Evolutionary conservation across 2,797 vertebrate genomes (phyloP).

Genomic region (Nannoperca australis): DNA sequence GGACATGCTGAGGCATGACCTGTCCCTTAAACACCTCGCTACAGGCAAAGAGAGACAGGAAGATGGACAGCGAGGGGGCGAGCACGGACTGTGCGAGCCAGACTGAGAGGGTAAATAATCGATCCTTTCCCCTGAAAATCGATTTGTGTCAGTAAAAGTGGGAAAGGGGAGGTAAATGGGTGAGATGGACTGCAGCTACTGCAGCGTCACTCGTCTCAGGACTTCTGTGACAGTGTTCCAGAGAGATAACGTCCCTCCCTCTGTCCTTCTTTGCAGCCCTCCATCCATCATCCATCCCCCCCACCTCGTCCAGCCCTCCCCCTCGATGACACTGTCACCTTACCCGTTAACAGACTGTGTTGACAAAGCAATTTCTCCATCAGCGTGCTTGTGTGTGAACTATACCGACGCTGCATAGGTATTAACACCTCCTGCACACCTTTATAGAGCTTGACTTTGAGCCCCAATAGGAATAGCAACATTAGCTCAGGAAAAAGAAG

Average conservation of each 20-base stretch:
- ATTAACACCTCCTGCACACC: conserved; percentile 43
- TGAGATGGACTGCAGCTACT: conserved; percentile 58
- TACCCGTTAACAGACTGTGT: conserved; percentile 67
- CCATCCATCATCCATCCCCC: conserved; percentile 55
- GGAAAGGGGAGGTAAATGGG: conserved; percentile 33
- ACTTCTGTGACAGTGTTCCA: conserved; percentile 30
- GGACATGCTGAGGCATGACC: conserved; percentile 33
- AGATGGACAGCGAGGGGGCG: conserved; percentile 23
- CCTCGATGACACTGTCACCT: conserved; percentile 73
- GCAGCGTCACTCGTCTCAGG: conserved; percentile 64
- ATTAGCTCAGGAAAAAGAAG: background rate
- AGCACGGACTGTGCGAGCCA: conserved; percentile 26
- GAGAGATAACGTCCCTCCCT: conserved; percentile 52
- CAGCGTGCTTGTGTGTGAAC: conserved; percentile 59
- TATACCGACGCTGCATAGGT: conserved; percentile 58
- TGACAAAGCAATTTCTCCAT: conserved; percentile 75
- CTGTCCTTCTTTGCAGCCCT: conserved; percentile 55
- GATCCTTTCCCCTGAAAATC: conserved; percentile 44
- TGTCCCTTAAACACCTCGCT: conserved; percentile 55
- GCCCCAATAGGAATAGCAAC: conserved; percentile 5
- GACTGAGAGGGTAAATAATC: conserved; percentile 59
- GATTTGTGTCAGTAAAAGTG: conserved; percentile 64
- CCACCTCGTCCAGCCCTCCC: conserved; percentile 28
- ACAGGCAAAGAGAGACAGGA: conserved; percentile 25
- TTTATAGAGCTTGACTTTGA: conserved; percentile 47